phyloP scores from a whole-genome alignment of 2,888 invertebrate species.

The Hymenopus coronatus region DNA sequence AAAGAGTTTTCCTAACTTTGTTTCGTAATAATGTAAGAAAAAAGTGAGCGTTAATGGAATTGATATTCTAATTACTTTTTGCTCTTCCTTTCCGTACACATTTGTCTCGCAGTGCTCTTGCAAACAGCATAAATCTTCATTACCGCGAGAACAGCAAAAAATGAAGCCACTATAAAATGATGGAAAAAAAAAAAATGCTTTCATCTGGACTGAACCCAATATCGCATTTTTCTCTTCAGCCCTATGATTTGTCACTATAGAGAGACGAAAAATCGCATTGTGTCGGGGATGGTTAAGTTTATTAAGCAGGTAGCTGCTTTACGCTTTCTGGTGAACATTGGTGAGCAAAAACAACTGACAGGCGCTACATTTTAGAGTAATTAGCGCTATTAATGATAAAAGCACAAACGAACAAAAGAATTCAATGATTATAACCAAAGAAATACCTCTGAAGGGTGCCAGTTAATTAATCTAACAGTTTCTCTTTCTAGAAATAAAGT shows the following conservation, averaged over 20 bases:
- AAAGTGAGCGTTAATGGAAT: not conserved
- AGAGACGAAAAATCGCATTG: not conserved
- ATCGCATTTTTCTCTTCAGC: not conserved
- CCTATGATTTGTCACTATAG: not conserved
- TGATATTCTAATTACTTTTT: not conserved
- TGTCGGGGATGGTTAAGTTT: not conserved
- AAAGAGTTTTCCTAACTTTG: not conserved
- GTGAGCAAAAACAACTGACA: not conserved
- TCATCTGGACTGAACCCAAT: not conserved
- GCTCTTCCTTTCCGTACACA: not conserved
- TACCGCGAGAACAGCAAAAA: not conserved
- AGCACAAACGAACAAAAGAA: not conserved
- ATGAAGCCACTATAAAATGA: not conserved
- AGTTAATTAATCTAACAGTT: no score
- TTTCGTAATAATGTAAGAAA: not conserved
- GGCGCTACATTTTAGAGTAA: not conserved
- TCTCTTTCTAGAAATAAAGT: no score
- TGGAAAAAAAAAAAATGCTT: not conserved
- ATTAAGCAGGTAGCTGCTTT: not conserved
- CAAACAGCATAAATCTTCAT: not conserved
- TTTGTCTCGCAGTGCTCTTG: not conserved
- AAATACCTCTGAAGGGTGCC: not conserved
- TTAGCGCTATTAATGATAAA: not conserved
- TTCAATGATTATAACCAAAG: not conserved
- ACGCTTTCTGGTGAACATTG: not conserved